Base-by-base conservation (phyloP, 2,113 vertebrate species). In the Aptenodytes patagonicus region DNA sequence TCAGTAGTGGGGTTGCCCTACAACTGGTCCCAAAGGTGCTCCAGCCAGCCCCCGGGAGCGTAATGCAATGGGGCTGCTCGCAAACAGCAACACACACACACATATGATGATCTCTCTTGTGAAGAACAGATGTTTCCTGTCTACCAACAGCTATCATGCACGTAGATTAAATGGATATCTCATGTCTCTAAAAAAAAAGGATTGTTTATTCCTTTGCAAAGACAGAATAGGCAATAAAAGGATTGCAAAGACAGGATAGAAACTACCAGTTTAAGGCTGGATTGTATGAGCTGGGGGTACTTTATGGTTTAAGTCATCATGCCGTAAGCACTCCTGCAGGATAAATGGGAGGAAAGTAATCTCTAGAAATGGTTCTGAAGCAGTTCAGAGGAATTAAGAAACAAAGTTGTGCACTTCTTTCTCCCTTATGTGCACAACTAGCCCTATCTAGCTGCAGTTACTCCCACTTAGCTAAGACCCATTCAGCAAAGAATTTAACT, bases 31-130 rank as follows among this genome's bases (percentile, higher is more conserved):
- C 42, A 28, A 55, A 73, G 21, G 1, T 17, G 24, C 24, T 87
- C 13, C 22, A 70, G 29, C 22, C 51, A 68, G 0, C 7, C 9
- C 61, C 20, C 32, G 52, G 14, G 22, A 55, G 9, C 1, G 0
- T 13, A 34, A 1, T 32, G 12, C 10, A 88, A 9, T 7, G 11
- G 34, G 28, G 11, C 14, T 82, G 17, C 28, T 28, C 1, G 1
- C 9, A 70, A 58, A 47, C 3, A 26, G 17, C 60, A 83, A 20
- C 17, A 17, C 19, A 22, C 25, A 55, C 16, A 65, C 6, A 9
- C 19, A 11, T 22, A 7, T 1, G 32, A 13, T 18, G 19, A 4
- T 28, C 9, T 61, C 31, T 26, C 6, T 66, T 54, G 17, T 47
- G 49, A 79, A 64, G 54, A 87, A 31, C 77, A 78, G 52, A 46